These are phyloP conservation scores for Tenualosa thibaudeaui DNA, from an alignment of 2,797 vertebrate species.

Conservation along the genomic window DNA sequence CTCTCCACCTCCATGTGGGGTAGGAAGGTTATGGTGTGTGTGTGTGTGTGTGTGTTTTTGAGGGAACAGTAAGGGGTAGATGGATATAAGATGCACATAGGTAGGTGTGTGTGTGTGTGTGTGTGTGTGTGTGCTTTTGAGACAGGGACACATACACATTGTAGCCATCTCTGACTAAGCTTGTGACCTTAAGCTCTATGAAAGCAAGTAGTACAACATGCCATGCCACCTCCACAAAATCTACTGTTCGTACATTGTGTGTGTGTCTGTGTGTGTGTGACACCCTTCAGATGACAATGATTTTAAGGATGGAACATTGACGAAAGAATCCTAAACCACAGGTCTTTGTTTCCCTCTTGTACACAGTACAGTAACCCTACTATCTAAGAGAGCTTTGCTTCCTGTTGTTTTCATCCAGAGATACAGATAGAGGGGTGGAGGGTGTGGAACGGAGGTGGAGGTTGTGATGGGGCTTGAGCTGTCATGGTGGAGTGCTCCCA, in stretches of 20 bases:
- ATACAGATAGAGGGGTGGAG: neutral
- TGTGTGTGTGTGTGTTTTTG: neutral
- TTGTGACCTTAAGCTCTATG: neutral
- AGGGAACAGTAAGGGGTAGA: too few species aligned
- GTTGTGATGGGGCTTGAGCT: neutral
- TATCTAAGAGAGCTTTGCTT: too few species aligned
- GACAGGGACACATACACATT: neutral
- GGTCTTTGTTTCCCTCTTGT: neutral
- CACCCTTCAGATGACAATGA: too few species aligned
- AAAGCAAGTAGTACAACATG: too few species aligned
- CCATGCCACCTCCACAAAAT: too few species aligned
- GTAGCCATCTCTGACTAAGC: neutral
- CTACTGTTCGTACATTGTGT: too few species aligned
- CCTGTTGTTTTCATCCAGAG: too few species aligned
- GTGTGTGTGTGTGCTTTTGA: neutral
- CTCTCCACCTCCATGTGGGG: neutral
- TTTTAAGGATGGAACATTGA: too few species aligned
- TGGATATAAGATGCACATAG: too few species aligned
- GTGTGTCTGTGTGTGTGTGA: too few species aligned
- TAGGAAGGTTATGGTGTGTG: neutral
- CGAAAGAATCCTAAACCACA: neutral
- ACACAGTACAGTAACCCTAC: too few species aligned
- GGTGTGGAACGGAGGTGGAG: neutral
- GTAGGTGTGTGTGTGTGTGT: neutral
- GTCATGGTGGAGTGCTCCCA: slow-evolving; percentile 3